Percentiles rank a stretch among this genome's conserved stretches.
phyloP scores from a whole-genome alignment of 2,888 invertebrate genomes.

The Phortica okadai region DNA sequence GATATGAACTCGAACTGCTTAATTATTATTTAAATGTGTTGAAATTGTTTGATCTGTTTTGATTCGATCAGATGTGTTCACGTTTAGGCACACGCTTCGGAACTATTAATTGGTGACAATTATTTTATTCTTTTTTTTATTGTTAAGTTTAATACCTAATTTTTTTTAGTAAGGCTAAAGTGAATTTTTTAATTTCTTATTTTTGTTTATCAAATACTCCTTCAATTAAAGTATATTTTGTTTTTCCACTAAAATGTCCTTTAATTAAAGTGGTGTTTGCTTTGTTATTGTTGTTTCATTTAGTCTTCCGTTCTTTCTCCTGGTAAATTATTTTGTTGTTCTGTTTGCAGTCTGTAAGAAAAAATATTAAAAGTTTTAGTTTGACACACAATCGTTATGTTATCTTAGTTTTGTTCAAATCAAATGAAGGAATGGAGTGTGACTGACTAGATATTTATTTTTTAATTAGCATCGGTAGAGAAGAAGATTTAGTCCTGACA shows the following conservation, averaged over 20 bases:
- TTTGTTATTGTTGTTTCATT: slow-evolving; percentile 9
- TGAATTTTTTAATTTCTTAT: not conserved
- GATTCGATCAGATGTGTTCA: not conserved
- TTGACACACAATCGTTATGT: too few relatives aligned
- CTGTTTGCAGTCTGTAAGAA: slow-evolving; percentile 18
- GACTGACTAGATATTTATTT: too few relatives aligned
- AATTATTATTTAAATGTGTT: too few relatives aligned
- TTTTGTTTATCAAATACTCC: not conserved
- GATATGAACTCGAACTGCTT: too few relatives aligned
- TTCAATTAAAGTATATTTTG: too few relatives aligned
- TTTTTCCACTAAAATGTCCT: not conserved
- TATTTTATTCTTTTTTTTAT: slow-evolving; percentile 3
- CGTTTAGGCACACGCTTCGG: slow-evolving; percentile 25
- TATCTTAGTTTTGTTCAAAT: too few relatives aligned
- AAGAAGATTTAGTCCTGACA: too few relatives aligned
- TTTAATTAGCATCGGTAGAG: too few relatives aligned
- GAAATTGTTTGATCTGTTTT: not conserved
- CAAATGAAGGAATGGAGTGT: too few relatives aligned
- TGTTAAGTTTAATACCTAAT: not conserved
- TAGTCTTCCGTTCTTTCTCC: slow-evolving; percentile 27
- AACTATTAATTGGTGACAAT: not conserved
- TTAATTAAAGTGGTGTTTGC: slow-evolving; percentile 6
- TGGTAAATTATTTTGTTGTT: slow-evolving; percentile 30
- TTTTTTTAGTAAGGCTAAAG: slow-evolving; percentile 8
- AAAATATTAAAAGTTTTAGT: too few relatives aligned